Evolutionary conservation across 2,797 vertebrate species (phyloP).

Genomic region (Cryptoblepharus egeriae): DNA sequence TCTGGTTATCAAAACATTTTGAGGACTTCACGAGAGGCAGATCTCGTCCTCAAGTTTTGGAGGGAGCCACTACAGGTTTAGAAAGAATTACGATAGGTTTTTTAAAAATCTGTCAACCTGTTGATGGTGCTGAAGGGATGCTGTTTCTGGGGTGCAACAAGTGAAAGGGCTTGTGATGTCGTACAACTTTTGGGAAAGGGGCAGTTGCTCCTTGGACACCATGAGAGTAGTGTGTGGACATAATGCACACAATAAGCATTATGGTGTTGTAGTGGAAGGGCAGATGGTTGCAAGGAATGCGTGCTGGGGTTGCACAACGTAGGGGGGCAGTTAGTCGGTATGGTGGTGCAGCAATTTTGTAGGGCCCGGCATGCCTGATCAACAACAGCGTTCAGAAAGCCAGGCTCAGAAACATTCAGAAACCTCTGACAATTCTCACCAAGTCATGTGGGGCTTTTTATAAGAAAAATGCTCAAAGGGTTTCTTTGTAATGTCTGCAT

Average conservation of each 20-base stretch:
- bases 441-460: not conserved
- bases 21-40: conserved; percentile 5
- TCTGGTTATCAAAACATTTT: conserved; percentile 17
- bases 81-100: not conserved
- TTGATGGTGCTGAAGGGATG: no score
- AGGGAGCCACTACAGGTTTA: no score
- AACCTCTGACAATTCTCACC: not conserved
- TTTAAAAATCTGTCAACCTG: no score
- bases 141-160: no score
- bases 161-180: not conserved
- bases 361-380: not conserved
- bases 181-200: not conserved
- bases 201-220: not conserved
- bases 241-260: no score
- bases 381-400: no score
- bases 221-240: no score
- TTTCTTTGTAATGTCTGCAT: conserved; percentile 68
- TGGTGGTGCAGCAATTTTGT: no score
- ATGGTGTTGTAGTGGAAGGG: not conserved
- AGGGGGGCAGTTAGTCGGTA: not conserved
- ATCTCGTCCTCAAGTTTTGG: conserved; percentile 29
- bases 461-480: conserved; percentile 44
- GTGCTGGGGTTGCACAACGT: no score
- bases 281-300: no score
- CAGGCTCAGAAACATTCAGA: no score